Evolutionary conservation across 2,113 vertebrate species (phyloP).

Genomic region (Pomatostomus ruficeps): DNA sequence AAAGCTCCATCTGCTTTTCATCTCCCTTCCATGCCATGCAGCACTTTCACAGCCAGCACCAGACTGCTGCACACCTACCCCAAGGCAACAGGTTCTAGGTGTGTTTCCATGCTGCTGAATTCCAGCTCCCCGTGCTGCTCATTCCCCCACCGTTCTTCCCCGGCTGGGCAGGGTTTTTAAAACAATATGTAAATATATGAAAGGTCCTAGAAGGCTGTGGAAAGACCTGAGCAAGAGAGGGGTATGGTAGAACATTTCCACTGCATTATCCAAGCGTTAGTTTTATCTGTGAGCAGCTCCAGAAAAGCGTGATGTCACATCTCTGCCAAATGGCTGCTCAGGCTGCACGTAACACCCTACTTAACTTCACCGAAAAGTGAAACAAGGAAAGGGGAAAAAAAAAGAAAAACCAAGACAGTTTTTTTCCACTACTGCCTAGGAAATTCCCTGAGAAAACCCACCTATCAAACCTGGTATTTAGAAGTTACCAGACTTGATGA

Average conservation of each 20-base stretch:
- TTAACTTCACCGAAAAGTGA: background rate
- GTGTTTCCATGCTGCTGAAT: background rate
- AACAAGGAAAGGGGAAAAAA: fast-evolving
- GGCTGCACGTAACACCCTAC: background rate
- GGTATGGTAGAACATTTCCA: background rate
- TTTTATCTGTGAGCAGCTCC: background rate
- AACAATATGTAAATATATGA: background rate
- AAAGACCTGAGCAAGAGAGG: background rate
- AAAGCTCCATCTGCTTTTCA: background rate
- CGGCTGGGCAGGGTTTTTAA: fast-evolving
- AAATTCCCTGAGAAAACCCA: background rate
- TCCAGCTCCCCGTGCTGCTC: background rate
- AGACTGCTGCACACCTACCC: background rate
- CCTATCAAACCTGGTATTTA: background rate
- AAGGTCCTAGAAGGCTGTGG: background rate
- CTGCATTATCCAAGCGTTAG: background rate
- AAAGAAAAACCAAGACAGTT: too few species aligned
- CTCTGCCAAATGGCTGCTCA: background rate
- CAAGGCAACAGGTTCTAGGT: background rate
- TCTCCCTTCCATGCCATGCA: background rate
- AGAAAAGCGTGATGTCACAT: background rate
- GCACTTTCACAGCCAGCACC: background rate
- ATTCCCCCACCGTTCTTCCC: background rate
- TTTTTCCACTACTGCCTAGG: background rate
- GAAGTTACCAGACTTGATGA: background rate